Base-by-base conservation (phyloP, 2,113 vertebrate genomes). In the Pycnonotus jocosus region DNA sequence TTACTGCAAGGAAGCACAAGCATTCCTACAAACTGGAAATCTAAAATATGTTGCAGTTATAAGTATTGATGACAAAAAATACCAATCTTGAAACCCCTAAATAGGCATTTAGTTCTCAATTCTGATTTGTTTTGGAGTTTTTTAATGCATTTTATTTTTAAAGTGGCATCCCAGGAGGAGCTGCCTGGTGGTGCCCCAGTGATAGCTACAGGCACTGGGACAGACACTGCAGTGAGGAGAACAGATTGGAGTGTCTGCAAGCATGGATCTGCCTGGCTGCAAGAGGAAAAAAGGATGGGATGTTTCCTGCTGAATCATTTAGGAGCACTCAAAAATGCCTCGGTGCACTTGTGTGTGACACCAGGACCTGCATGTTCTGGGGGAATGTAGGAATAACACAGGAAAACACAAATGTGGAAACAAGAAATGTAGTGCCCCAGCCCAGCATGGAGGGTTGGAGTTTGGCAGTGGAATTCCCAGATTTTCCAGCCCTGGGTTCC, bases 21-120 rank as follows among this genome's bases (percentile, higher is more conserved):
- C 83, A 86, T 96, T 92, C 83, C 86, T 96, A 77, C 73, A 89
- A 95, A 79, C 65, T 93, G 77, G 69, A 95, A 96, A 89, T 93
- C 48, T 86, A 22, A 91, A 93, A 44, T 85, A 88, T 65, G 72
- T 84, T 93, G 94, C 0, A 48, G 88, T 95, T 92, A 10, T 45
- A 76, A 76, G 54, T 65, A 54, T 2, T 62, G 45, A 54, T 95
- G 79, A 57, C 72, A 90, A 84, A 88, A 92, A 90, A 61, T 51
- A 81, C 84, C 13, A 9, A 14, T 47, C 66, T 68, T 47, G 66
- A 72, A 90, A 88, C n/a, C 85, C 73, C 11, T 5, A 33, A 5
- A 1, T 11, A 37, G 37, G 45, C 33, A 54, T 88, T 82, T 61
- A 4, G 30, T 83, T 72, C 37, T 64, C 22, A 9, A 7, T 28